Conservation (phyloP, 2,797 vertebrate species). For the Balearica regulorum region DNA sequence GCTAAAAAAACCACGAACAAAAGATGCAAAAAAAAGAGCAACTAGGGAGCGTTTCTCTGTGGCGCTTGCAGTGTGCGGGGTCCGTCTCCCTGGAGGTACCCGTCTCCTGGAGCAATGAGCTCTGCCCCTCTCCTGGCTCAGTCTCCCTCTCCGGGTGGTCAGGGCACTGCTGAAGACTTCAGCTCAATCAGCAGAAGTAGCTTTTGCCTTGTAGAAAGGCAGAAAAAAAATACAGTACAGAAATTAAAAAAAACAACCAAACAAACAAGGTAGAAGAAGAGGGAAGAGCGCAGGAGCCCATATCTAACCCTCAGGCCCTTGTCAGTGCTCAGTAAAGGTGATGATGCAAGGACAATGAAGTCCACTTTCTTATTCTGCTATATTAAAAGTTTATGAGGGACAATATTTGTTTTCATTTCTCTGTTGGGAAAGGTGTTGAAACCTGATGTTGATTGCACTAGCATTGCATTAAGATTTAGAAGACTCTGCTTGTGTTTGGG, state of each 20-base stretch:
- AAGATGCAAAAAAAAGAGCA: not conserved
- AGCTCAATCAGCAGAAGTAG: not conserved
- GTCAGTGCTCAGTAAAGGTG: not conserved
- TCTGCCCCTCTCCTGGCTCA: not conserved
- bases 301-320: not conserved
- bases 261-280: not conserved
- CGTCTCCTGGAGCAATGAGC: not conserved
- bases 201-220: not conserved
- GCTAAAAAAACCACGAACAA: not conserved
- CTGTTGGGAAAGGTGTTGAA: not conserved
- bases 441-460: not conserved
- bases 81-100: not conserved
- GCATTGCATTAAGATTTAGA: not conserved
- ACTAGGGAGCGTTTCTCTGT: accelerated
- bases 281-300: not conserved
- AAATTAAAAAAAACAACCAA: not conserved
- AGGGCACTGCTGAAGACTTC: not conserved
- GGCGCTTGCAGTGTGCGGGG: accelerated
- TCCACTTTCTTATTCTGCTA: not conserved
- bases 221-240: not conserved
- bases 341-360: not conserved
- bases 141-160: not conserved
- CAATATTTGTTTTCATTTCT: not conserved
- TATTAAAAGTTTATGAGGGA: not conserved
- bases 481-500: not conserved